A percentile compares a stretch with the other conserved stretches of the same genome.
phyloP scores from a whole-genome alignment of 2,888 invertebrate genomes.

The Drosophila lacicola region DNA sequence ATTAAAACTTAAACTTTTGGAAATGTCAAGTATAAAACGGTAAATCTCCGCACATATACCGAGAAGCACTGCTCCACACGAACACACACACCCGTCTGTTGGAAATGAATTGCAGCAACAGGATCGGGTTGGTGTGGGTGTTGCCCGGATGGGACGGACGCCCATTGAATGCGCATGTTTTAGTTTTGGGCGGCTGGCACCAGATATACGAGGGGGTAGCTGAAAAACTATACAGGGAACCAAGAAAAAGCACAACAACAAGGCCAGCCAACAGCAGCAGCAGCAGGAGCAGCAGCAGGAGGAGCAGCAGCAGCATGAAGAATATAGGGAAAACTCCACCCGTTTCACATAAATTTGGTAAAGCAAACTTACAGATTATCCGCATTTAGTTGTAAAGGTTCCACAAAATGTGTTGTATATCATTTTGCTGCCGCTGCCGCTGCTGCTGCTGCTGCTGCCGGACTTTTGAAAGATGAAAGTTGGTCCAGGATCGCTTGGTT shows the following conservation, averaged over 20 bases:
- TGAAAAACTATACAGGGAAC: conserved; percentile 72
- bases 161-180: conserved; percentile 79
- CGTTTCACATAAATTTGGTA: conserved; percentile 77
- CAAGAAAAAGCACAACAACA: conserved; percentile 76
- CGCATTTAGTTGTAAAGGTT: conserved; percentile 83
- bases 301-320: conserved; percentile 25
- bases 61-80: conserved; percentile 55
- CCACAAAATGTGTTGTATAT: conserved; percentile 81
- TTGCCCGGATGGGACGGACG: conserved; percentile 52
- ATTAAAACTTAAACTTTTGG: conserved; percentile 85
- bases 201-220: conserved; percentile 52
- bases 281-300: conserved; percentile 18
- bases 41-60: conserved; percentile 84
- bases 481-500: conserved; percentile 53
- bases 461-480: conserved; percentile 70
- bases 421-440: conserved; percentile 57
- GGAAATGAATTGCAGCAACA: conserved; percentile 76
- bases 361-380: conserved; percentile 83
- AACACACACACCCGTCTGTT: conserved; percentile 52
- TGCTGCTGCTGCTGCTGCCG: conserved; percentile 29
- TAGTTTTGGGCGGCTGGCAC: conserved; percentile 67
- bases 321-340: conserved; percentile 72
- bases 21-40: conserved; percentile 85
- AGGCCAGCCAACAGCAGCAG: conserved; percentile 39
- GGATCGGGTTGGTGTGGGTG: conserved; percentile 10